Percentiles rank a stretch among this genome's conserved stretches.
phyloP scores from a whole-genome alignment of 2,888 invertebrate genomes.

The Muschampia plurimacula region DNA sequence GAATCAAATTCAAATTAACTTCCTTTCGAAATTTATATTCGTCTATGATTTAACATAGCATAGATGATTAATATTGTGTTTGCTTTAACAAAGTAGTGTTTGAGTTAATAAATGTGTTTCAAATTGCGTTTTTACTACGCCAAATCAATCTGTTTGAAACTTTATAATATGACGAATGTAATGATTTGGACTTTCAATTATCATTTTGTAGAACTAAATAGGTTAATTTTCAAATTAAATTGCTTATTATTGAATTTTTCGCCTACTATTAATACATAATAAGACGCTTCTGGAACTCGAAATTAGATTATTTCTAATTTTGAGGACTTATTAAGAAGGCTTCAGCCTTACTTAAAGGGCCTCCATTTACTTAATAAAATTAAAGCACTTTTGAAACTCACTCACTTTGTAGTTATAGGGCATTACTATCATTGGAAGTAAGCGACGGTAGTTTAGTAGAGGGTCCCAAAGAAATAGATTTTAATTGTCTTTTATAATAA shows the following conservation, averaged over 20 bases:
- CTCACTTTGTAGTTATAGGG: slow-evolving; percentile 5
- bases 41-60: not conserved
- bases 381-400: slow-evolving; percentile 15
- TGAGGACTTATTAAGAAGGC: slow-evolving; percentile 1
- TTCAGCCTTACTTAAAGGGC: slow-evolving; percentile 15
- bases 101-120: not conserved
- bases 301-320: slow-evolving; percentile 28
- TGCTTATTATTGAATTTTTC: slow-evolving; percentile 9
- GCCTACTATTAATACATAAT: slow-evolving; percentile 1
- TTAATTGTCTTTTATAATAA: slow-evolving; percentile 1
- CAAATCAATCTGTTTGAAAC: not conserved
- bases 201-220: not conserved
- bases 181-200: slow-evolving; percentile 6
- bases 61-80: not conserved
- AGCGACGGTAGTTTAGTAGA: not conserved
- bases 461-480: not conserved
- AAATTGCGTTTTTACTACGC: not conserved
- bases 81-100: not conserved
- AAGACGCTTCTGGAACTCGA: slow-evolving; percentile 10
- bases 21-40: not conserved
- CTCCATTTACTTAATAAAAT: slow-evolving; percentile 22
- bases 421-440: slow-evolving; percentile 4
- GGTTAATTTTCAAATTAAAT: not conserved
- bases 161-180: not conserved
- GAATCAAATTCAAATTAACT: slow-evolving; percentile 6